A percentile compares a stretch with the other conserved stretches of the same genome.
These are phyloP conservation scores for Mesocentrotus franciscanus DNA, from an alignment of 53 echinoderm and acorn worm species.

Conservation along the genomic window DNA sequence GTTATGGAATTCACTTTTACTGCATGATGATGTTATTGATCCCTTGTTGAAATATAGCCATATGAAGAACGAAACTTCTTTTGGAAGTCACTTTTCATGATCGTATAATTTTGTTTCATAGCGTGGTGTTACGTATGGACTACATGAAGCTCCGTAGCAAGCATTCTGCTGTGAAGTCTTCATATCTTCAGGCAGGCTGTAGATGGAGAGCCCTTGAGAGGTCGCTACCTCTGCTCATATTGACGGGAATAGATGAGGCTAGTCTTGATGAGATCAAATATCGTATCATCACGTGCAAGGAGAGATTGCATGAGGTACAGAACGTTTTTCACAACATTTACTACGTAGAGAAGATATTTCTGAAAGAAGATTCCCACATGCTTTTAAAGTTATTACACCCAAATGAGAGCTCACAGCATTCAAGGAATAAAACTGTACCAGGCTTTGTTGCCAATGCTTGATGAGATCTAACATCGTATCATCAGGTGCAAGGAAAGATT, in stretches of 20 bases:
- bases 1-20: too few species aligned
- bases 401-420: not conserved
- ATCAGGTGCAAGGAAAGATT: too few species aligned
- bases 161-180: conserved; percentile 7
- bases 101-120: not conserved
- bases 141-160: conserved; percentile 57
- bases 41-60: not conserved
- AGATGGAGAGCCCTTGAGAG: conserved; percentile 25
- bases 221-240: not conserved
- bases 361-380: not conserved
- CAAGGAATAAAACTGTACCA: not conserved
- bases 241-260: not conserved
- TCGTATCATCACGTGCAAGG: conserved; percentile 11
- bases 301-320: conserved; percentile 20
- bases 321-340: not conserved
- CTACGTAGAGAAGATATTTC: too few species aligned
- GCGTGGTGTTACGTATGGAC: conserved; percentile 62
- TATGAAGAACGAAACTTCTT: not conserved
- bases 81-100: not conserved
- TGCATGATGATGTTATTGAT: too few species aligned
- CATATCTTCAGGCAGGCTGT: not conserved
- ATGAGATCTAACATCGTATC: too few species aligned
- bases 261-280: not conserved
- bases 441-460: too few species aligned
- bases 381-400: not conserved